Evolutionary conservation across 2,113 vertebrate species (phyloP).

Genomic region (Nothoprocta pentlandii): DNA sequence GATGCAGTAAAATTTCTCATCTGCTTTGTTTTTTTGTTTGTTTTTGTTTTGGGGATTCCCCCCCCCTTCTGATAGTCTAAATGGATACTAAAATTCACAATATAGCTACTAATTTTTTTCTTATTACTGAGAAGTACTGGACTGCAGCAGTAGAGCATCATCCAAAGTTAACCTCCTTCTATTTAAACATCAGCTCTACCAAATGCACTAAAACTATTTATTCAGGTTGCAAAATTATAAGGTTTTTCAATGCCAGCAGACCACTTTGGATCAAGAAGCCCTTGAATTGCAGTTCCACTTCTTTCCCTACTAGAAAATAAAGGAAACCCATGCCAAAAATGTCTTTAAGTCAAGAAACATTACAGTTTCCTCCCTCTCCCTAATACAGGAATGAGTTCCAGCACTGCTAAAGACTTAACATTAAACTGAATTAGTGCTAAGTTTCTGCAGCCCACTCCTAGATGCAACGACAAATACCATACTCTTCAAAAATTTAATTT

Average conservation of each 20-base stretch:
- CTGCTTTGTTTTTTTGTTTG: background rate
- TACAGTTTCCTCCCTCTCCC: background rate
- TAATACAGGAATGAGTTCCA: background rate
- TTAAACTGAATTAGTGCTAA: background rate
- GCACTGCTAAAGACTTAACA: background rate
- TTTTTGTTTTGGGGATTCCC: too few relatives aligned
- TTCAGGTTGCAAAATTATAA: background rate
- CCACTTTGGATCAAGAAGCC: background rate
- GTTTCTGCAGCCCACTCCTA: background rate
- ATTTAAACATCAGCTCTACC: background rate
- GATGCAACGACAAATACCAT: background rate
- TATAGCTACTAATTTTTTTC: background rate
- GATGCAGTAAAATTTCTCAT: background rate
- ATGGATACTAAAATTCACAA: background rate
- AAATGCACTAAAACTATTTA: background rate
- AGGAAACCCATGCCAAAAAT: background rate
- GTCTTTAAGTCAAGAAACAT: background rate
- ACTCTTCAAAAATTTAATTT: background rate
- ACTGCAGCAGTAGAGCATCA: background rate
- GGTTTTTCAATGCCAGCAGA: background rate
- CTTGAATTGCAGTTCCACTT: background rate
- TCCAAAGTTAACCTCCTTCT: background rate
- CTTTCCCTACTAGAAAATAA: background rate
- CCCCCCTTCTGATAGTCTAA: background rate
- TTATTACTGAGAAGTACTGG: background rate